These are phyloP conservation scores for Cheracebus regulus DNA, from an alignment of 2,797 vertebrate genomes.

Conservation along the genomic window DNA sequence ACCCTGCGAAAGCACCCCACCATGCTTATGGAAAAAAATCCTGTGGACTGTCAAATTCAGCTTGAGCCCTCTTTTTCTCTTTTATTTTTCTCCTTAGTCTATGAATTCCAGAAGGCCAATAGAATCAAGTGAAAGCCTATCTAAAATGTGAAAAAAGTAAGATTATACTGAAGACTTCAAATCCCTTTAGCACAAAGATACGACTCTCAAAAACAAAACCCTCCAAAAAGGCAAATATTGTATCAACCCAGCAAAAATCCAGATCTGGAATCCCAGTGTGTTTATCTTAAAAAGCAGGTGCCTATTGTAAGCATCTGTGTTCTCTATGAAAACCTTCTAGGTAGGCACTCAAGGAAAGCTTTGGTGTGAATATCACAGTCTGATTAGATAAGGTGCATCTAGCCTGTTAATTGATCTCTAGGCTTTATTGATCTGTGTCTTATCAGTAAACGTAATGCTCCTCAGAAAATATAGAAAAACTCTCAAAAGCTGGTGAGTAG, in stretches of 20 bases:
- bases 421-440: conserved; percentile 47
- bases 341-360: conserved; percentile 60
- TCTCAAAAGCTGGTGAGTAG: not conserved
- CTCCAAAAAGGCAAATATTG: not conserved
- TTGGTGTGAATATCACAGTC: conserved; percentile 51
- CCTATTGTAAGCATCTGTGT: not conserved
- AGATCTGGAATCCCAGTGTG: not conserved
- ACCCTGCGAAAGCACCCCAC: not conserved
- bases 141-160: not conserved
- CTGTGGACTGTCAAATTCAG: not conserved
- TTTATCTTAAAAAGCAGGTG: not conserved
- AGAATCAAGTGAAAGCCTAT: not conserved
- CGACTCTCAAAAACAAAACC: not conserved
- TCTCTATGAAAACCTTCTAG: conserved; percentile 32
- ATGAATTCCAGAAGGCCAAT: not conserved
- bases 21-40: not conserved
- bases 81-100: not conserved
- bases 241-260: conserved; percentile 13
- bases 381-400: conserved; percentile 53
- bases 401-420: conserved; percentile 68
- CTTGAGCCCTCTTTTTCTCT: not conserved
- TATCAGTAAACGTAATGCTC: conserved; percentile 55
- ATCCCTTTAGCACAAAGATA: not conserved
- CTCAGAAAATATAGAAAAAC: conserved; percentile 39
- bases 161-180: not conserved